A percentile compares a stretch with the other conserved stretches of the same genome.
Conservation (phyloP, 2,113 vertebrate genomes). For the Hystrix brachyura region DNA sequence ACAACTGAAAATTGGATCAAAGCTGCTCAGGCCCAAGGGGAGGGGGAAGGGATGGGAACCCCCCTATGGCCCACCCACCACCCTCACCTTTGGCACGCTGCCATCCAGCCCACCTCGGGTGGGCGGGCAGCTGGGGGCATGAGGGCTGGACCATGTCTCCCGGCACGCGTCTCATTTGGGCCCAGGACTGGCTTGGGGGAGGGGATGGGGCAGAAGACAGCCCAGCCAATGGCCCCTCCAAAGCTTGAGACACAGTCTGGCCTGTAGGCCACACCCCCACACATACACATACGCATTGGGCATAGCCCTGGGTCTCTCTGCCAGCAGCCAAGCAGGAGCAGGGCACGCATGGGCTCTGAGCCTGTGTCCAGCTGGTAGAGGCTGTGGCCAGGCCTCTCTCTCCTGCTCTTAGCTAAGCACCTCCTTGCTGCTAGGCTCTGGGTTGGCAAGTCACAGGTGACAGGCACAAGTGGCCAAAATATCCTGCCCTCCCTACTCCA, state of each 20-base stretch:
- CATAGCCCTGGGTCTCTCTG: slow-evolving; percentile 64
- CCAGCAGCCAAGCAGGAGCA: slow-evolving; percentile 69
- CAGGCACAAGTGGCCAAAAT: background rate
- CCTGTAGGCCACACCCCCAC: background rate
- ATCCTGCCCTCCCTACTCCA: background rate
- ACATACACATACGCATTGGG: background rate
- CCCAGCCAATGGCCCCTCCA: background rate
- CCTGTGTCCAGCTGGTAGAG: slow-evolving; percentile 71
- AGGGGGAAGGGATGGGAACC: background rate
- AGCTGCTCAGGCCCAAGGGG: background rate
- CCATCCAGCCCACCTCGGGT: slow-evolving; percentile 45
- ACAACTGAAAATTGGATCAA: slow-evolving; percentile 82
- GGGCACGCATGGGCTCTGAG: background rate
- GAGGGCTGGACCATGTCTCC: background rate
- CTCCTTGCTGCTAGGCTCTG: background rate
- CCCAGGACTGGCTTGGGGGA: background rate
- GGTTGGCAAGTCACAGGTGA: background rate
- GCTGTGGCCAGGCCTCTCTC: slow-evolving; percentile 68
- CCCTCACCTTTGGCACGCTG: background rate
- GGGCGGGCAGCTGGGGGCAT: background rate
- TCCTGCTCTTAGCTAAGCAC: background rate
- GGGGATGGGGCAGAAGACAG: background rate
- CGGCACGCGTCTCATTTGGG: slow-evolving; percentile 74
- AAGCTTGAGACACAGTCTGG: background rate
- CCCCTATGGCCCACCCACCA: background rate